These are phyloP conservation scores for Myripristis jacobus DNA, from an alignment of 2,797 vertebrate species.

Conservation along the genomic window DNA sequence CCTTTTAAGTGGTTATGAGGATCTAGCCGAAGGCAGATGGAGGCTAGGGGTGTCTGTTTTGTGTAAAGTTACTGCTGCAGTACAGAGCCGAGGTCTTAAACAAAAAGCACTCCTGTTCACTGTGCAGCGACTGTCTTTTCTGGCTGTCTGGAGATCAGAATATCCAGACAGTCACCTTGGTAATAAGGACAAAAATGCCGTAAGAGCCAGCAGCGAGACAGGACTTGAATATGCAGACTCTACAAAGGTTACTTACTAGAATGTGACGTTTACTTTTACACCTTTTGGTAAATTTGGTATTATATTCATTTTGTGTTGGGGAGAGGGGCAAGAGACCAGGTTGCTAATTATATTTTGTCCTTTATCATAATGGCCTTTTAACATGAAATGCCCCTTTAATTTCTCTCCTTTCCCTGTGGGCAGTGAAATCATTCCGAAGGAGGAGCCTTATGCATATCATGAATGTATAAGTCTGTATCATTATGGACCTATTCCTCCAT, in stretches of 20 bases:
- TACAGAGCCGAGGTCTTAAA: slow-evolving; percentile 41
- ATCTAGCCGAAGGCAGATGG: slow-evolving; percentile 48
- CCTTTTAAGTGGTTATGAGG: slow-evolving; percentile 44
- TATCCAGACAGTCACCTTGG: slow-evolving; percentile 61
- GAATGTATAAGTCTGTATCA: slow-evolving; percentile 74
- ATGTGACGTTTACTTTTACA: slow-evolving; percentile 43
- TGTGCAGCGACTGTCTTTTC: slow-evolving; percentile 18
- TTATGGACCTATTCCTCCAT: slow-evolving; percentile 62
- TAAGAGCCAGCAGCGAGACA: slow-evolving; percentile 36
- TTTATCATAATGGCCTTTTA: slow-evolving; percentile 71
- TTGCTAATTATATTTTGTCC: slow-evolving; percentile 65
- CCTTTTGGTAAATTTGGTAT: slow-evolving; percentile 50
- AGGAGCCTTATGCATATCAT: slow-evolving; percentile 68
- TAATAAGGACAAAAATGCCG: slow-evolving; percentile 56
- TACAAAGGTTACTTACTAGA: slow-evolving; percentile 45
- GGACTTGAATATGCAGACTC: slow-evolving; percentile 44
- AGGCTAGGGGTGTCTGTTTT: slow-evolving; percentile 51
- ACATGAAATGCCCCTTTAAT: slow-evolving; percentile 68
- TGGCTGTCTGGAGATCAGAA: slow-evolving; percentile 44
- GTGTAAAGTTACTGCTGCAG: slow-evolving; percentile 40
- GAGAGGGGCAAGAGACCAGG: slow-evolving; percentile 29
- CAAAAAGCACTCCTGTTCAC: slow-evolving; percentile 19
- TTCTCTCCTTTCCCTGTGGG: slow-evolving; percentile 57
- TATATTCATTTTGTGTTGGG: slow-evolving; percentile 54
- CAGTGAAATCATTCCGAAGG: slow-evolving; percentile 66